phyloP scores from a whole-genome alignment of 2,888 invertebrate species.

The Taenaris catops region DNA sequence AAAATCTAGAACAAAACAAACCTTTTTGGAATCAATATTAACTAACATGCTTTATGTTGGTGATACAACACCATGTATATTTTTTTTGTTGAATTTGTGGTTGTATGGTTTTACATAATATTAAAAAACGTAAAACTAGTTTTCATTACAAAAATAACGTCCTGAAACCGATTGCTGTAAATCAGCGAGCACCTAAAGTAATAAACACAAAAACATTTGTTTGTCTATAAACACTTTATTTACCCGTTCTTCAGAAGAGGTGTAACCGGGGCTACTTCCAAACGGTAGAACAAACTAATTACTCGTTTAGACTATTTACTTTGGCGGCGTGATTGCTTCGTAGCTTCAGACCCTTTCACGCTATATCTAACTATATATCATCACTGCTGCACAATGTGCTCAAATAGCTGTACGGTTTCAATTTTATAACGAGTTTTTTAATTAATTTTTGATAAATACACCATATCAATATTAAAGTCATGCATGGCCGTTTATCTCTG shows the following conservation, averaged over 20 bases:
- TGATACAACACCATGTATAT: no score
- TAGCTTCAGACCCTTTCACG: slow-evolving; percentile 28
- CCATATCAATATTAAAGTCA: slow-evolving; percentile 8
- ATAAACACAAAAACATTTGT: no score
- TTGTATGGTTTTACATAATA: no score
- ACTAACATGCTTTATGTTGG: no score
- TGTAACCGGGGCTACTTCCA: slow-evolving; percentile 25
- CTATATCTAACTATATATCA: slow-evolving; percentile 9
- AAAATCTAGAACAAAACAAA: no score
- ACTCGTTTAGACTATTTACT: slow-evolving; percentile 66
- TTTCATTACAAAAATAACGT: no score
- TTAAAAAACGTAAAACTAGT: no score
- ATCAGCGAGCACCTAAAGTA: no score
- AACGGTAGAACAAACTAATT: slow-evolving; percentile 65
- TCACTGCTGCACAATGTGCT: slow-evolving; percentile 1
- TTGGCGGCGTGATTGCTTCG: slow-evolving; percentile 55
- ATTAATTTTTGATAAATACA: slow-evolving; percentile 14
- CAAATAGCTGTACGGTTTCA: background rate
- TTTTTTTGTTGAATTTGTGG: no score
- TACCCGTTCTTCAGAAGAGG: slow-evolving; percentile 14
- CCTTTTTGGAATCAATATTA: no score
- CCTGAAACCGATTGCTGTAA: no score
- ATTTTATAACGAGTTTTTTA: slow-evolving; percentile 8
- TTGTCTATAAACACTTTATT: no score
- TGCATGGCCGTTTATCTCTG: slow-evolving; percentile 40